These are phyloP conservation scores for Rapana venosa DNA, from an alignment of 2,888 invertebrate species.

Conservation along the genomic window DNA sequence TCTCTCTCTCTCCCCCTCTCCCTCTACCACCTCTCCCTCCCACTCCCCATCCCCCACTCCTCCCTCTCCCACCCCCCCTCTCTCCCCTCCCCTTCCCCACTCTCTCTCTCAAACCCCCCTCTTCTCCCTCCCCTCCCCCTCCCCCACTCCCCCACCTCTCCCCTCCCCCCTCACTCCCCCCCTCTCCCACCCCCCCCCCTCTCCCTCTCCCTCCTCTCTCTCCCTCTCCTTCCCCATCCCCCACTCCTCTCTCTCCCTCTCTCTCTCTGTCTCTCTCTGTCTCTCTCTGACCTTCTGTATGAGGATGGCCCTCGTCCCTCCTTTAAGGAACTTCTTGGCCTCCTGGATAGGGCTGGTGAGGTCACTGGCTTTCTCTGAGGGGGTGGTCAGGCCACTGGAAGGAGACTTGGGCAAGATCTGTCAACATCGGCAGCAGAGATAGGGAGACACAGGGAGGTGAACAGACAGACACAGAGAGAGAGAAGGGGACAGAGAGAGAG, in stretches of 20 bases:
- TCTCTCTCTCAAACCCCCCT: too few relatives aligned
- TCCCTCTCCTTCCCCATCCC: background rate
- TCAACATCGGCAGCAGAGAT: background rate
- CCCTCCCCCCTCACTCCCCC: background rate
- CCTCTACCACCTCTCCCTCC: background rate
- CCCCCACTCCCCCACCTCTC: background rate
- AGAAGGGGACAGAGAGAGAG: too few relatives aligned
- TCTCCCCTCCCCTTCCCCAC: too few relatives aligned
- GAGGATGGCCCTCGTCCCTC: slow-evolving; percentile 54
- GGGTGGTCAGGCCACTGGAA: slow-evolving; percentile 46
- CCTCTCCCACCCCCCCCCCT: background rate
- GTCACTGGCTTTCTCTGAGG: slow-evolving; percentile 48
- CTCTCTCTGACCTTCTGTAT: slow-evolving; percentile 53
- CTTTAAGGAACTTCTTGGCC: slow-evolving; percentile 50
- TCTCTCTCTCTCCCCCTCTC: background rate
- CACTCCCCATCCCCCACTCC: background rate
- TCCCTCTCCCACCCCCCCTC: too few relatives aligned
- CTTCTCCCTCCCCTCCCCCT: too few relatives aligned
- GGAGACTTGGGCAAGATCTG: slow-evolving; percentile 47
- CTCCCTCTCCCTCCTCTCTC: background rate
- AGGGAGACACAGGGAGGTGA: slow-evolving; percentile 2
- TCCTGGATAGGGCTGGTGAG: slow-evolving; percentile 50
- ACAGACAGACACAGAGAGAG: too few relatives aligned
- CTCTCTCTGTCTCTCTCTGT: background rate
- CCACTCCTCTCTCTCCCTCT: background rate